These are phyloP conservation scores for Cydia amplana DNA, from an alignment of 1,140 invertebrate genomes.

Conservation along the genomic window DNA sequence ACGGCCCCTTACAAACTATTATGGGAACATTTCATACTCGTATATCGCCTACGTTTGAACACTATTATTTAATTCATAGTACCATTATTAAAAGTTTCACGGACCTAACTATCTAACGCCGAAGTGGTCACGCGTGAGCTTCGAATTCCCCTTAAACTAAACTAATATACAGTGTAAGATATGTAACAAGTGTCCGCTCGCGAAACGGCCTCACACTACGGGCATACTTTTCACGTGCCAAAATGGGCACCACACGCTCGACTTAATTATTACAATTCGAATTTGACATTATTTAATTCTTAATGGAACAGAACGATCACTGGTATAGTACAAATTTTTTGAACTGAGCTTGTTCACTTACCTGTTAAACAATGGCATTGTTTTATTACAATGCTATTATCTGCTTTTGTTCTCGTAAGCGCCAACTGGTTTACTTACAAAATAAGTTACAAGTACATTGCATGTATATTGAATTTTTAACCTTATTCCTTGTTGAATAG, in stretches of 20 bases:
- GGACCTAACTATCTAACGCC: slow-evolving; percentile 1
- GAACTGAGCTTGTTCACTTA: too few relatives aligned
- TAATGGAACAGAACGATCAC: slow-evolving; percentile 48
- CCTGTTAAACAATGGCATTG: too few relatives aligned
- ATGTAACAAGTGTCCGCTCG: slow-evolving; percentile 73
- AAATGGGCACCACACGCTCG: slow-evolving; percentile 50
- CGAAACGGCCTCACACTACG: slow-evolving; percentile 68
- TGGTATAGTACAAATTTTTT: too few relatives aligned
- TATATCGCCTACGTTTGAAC: slow-evolving; percentile 32
- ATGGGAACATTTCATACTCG: slow-evolving; percentile 29
- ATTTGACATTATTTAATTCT: slow-evolving; percentile 38
- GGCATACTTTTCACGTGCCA: slow-evolving; percentile 50
- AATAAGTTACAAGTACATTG: too few relatives aligned
- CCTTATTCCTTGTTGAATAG: too few relatives aligned
- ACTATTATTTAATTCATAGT: slow-evolving; percentile 25
- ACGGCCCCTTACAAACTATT: slow-evolving; percentile 35
- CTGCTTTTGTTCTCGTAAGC: too few relatives aligned
- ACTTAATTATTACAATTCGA: slow-evolving; percentile 46
- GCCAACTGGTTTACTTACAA: too few relatives aligned
- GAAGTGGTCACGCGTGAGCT: slow-evolving; percentile 5
- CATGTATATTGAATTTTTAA: too few relatives aligned
- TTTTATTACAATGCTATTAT: too few relatives aligned
- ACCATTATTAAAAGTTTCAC: slow-evolving; percentile 29
- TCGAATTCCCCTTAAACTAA: slow-evolving; percentile 35
- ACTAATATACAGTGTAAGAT: slow-evolving; percentile 67